A percentile compares a stretch with the other conserved stretches of the same genome.
Conservation (phyloP, 2,797 vertebrate species). For the Onychomys arenicola region DNA sequence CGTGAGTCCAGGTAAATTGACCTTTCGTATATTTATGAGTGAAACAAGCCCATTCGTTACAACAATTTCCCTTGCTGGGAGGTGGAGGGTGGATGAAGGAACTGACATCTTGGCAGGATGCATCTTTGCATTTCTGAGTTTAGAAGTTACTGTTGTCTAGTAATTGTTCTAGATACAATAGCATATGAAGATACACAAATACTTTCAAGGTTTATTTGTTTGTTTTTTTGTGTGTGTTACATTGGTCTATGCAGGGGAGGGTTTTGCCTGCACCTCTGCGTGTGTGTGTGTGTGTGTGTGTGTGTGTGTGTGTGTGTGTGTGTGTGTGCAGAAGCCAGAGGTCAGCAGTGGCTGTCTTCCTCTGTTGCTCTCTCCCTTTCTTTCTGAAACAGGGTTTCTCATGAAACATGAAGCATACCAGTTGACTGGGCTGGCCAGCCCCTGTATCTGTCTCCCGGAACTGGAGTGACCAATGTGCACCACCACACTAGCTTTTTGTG, state of each 20-base stretch:
- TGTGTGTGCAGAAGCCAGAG: background rate
- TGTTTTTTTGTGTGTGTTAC: background rate
- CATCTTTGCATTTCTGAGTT: background rate
- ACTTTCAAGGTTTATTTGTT: background rate
- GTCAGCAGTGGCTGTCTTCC: background rate
- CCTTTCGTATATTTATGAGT: background rate
- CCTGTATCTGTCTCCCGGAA: background rate
- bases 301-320: too few species aligned
- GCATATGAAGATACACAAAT: background rate
- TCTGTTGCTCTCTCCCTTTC: background rate
- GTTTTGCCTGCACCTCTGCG: too few species aligned
- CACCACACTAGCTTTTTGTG: too few species aligned
- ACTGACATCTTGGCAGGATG: background rate
- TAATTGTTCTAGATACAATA: constrained; percentile 14
- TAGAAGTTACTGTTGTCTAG: background rate
- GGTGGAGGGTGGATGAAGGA: background rate
- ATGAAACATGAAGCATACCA: background rate
- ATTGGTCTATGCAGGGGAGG: background rate
- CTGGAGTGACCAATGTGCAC: background rate
- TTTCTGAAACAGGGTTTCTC: background rate
- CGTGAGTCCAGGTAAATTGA: background rate
- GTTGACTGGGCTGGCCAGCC: background rate
- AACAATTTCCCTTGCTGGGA: background rate
- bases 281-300: too few species aligned
- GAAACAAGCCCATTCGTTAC: background rate